A percentile compares a stretch with the other conserved stretches of the same genome.
Evolutionary conservation across 2,113 vertebrate genomes (phyloP).

Genomic region (Andinoacara biseriatus): DNA sequence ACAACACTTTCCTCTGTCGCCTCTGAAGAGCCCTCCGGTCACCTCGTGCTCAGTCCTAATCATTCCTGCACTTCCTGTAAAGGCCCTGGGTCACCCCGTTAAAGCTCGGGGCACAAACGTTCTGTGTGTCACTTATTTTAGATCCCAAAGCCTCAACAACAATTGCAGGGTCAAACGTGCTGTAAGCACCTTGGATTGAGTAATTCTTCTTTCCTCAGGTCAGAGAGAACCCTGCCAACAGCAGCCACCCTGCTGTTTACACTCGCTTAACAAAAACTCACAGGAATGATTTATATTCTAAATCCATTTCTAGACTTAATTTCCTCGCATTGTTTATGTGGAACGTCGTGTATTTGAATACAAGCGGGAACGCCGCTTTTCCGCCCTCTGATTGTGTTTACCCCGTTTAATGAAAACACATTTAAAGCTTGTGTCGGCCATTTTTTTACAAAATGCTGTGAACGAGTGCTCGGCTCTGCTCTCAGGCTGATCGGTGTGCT

Average conservation of each 20-base stretch:
- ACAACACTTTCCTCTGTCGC: not conserved
- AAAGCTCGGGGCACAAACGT: not conserved
- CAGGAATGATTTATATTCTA: constrained; percentile 26
- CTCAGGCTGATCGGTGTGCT: not conserved
- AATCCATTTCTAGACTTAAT: constrained; percentile 47
- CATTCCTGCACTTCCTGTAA: constrained; percentile 34
- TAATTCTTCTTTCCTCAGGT: not conserved
- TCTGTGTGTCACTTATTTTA: not conserved
- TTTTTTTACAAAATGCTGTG: not conserved
- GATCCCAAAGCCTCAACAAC: not conserved
- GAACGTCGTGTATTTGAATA: constrained; percentile 48
- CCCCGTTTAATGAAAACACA: not conserved
- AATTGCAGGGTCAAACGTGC: not conserved
- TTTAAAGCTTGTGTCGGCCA: not conserved
- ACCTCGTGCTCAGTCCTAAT: not conserved
- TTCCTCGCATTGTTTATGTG: constrained; percentile 76
- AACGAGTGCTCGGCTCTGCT: not conserved
- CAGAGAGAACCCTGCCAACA: not conserved
- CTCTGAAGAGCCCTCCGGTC: not conserved
- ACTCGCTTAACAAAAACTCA: constrained; percentile 26
- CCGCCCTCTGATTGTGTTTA: constrained; percentile 4
- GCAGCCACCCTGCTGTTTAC: constrained; percentile 6
- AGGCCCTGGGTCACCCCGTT: not conserved
- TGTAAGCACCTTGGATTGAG: not conserved
- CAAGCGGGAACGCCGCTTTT: not conserved